Evolutionary conservation across 2,113 vertebrate genomes (phyloP), one percentile per base, ranked within the genome.

Genomic region (Pygoscelis adeliae): DNA sequence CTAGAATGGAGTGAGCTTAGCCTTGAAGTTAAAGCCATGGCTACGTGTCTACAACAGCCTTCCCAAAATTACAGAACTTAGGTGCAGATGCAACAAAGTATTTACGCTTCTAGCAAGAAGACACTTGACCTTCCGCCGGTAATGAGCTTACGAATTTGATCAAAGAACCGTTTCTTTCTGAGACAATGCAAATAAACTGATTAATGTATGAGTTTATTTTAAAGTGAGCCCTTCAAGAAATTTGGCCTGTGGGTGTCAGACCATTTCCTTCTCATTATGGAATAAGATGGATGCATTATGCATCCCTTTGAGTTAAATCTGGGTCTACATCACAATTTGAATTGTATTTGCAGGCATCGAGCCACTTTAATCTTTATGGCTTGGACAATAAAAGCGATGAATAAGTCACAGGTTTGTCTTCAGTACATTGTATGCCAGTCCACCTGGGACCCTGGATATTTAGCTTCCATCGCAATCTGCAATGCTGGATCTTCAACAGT

Each of bases 161-260:
- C 83, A 89, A 86, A 90, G 63, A 83, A 74, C 5, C 0, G 1
- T 62, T 92, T 83, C 53, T 71, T 40, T 94, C 40, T 1, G 6
- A 94, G 44, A 89, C 78, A 91, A 88, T 59, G 50, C 27, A 96
- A 96, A 93, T 66, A 88, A 80, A 86, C 58, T n/a, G 46, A 77
- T 72, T 88, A 91, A 74, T 76, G 29, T 49, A 76, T 7, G 17
- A 84, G 34, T 77, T 93, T 69, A 80, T 79, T 93, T 85, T 91
- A 73, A 90, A 93, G 81, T 47, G 13, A 90, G n/a, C n/a, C 76
- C 71, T 70, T 93, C 59, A 71, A 94, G 47, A 90, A 95, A 78
- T 81, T 42, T 93, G 79, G 67, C 42, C 63, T 89, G 22, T 83
- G 67, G 13, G 11, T 81, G 72, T 89, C 79, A 92, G 88, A 89